A percentile compares a stretch with the other conserved stretches of the same genome.
Conservation (phyloP, 2,113 vertebrate genomes). For the Xyliphius kryptos region DNA sequence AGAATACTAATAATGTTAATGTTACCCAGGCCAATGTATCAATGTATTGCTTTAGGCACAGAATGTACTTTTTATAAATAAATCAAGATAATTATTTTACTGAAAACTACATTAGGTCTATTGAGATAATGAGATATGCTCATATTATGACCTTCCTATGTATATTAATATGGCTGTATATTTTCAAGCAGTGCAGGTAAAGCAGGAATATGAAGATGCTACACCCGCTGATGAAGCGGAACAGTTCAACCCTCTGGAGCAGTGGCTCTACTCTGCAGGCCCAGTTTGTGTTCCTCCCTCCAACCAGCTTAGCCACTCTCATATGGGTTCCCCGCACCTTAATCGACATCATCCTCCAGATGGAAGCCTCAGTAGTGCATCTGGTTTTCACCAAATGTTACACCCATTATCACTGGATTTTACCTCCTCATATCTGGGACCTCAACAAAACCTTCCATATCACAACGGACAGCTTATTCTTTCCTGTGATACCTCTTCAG, state of each 20-base stretch:
- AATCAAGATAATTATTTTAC: too few relatives aligned
- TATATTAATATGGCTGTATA: too few relatives aligned
- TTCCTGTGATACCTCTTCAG: background rate
- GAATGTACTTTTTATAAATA: too few relatives aligned
- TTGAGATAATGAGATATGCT: too few relatives aligned
- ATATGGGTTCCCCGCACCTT: slow-evolving; percentile 60
- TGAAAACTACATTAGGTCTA: too few relatives aligned
- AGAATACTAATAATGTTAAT: too few relatives aligned
- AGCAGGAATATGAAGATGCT: slow-evolving; percentile 77
- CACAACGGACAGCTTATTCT: slow-evolving; percentile 48
- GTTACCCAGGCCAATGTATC: too few relatives aligned
- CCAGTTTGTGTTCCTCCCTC: slow-evolving; percentile 62
- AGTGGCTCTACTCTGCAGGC: slow-evolving; percentile 62
- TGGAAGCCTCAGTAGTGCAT: slow-evolving; percentile 58
- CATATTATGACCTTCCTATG: too few relatives aligned
- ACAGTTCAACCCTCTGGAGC: slow-evolving; percentile 59
- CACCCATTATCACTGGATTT: slow-evolving; percentile 59
- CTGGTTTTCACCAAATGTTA: slow-evolving; percentile 51
- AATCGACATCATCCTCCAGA: slow-evolving; percentile 58
- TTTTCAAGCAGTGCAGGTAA: slow-evolving; percentile 63
- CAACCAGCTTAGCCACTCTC: slow-evolving; percentile 48
- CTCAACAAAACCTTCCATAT: slow-evolving; percentile 65
- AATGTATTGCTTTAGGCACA: too few relatives aligned
- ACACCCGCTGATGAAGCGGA: slow-evolving; percentile 56
- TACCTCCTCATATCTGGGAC: slow-evolving; percentile 68